These are phyloP conservation scores for Oasisia sp. DNA, from an alignment of 2,888 invertebrate species.

Conservation along the genomic window DNA sequence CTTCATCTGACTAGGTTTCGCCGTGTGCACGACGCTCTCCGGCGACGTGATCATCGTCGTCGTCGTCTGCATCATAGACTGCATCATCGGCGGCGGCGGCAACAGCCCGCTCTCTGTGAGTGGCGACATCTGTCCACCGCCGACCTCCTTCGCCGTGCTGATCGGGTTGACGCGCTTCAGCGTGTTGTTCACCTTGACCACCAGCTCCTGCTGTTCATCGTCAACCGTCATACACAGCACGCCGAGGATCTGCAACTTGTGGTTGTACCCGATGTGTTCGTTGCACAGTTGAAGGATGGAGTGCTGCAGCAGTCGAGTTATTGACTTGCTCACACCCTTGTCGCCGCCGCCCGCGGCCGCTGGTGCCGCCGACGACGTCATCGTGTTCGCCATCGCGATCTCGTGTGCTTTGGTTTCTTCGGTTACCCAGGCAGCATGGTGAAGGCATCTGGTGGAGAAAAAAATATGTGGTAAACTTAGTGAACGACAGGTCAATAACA, in stretches of 20 bases:
- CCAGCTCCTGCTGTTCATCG: conserved; percentile 43
- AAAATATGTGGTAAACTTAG: neutral
- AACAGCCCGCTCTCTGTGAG: neutral
- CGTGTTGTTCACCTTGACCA: conserved; percentile 47
- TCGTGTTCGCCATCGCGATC: neutral
- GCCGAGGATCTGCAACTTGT: conserved; percentile 46
- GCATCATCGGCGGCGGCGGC: neutral
- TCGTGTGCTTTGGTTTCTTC: neutral
- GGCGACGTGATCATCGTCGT: conserved; percentile 20
- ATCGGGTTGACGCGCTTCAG: conserved; percentile 40
- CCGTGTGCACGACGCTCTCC: neutral
- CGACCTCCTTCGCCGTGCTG: conserved; percentile 31
- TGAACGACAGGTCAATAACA: neutral
- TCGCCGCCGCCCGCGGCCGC: conserved; percentile 74
- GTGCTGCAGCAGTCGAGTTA: conserved; percentile 42
- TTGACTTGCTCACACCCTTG: conserved; percentile 28
- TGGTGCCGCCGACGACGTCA: neutral
- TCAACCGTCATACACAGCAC: conserved; percentile 46
- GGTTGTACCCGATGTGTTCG: conserved; percentile 43
- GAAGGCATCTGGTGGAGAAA: neutral
- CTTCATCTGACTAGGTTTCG: conserved; percentile 21
- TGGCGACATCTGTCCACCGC: neutral
- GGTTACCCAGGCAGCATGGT: conserved; percentile 17
- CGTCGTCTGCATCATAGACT: neutral
- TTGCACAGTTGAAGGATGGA: conserved; percentile 46